Base-by-base conservation (phyloP, 1,140 invertebrate genomes). In the Drosophila fuyamai region DNA sequence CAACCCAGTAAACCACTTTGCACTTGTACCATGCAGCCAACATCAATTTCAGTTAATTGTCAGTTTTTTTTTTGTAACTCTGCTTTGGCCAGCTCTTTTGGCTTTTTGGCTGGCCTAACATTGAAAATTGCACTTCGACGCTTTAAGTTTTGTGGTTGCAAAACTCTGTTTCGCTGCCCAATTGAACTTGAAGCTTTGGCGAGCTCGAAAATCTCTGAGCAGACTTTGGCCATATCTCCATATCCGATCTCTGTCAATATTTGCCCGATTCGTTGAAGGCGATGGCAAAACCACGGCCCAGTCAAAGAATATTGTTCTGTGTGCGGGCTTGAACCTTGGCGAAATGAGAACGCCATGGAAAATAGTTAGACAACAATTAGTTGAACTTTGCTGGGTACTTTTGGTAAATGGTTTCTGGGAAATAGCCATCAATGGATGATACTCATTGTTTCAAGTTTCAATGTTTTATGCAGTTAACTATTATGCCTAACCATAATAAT, bases 141-240 rank as follows among this genome's bases (percentile, higher is more conserved):
- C 35, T 10, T 68, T n/a, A 51, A 54, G 60, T 53, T 60, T 76
- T 44, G 55, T 23, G 44, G 27, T 74, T 74, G 60, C 72, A 54
- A 80, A 38, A 71, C 71, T 46, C 40, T 41, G 38, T 14, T 48
- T 40, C 56, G 44, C 68, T 53, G 12, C 27, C 23, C 27, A 44
- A 48, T 51, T 82, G 79, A 81, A 81, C 79, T 82, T 81, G 75
- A 32, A 54, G 80, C 74, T 82, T 73, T 82, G 14, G 36, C 47
- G 46, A 38, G 32, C 18, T 35, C 36, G 4, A 9, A 44, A 23
- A 46, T 23, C 44, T 23, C 44, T 46, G 4, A 18, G 0, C 7
- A 13, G 35, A 35, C 50, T 41, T 48, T 38, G 12, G 16, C 47
- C 35, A 65, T 44, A 44, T 44, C 6, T 46, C 62, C 7, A 14